Evolutionary conservation across 2,888 invertebrate genomes (phyloP).

Genomic region (Nematopogon swammerdamellus): DNA sequence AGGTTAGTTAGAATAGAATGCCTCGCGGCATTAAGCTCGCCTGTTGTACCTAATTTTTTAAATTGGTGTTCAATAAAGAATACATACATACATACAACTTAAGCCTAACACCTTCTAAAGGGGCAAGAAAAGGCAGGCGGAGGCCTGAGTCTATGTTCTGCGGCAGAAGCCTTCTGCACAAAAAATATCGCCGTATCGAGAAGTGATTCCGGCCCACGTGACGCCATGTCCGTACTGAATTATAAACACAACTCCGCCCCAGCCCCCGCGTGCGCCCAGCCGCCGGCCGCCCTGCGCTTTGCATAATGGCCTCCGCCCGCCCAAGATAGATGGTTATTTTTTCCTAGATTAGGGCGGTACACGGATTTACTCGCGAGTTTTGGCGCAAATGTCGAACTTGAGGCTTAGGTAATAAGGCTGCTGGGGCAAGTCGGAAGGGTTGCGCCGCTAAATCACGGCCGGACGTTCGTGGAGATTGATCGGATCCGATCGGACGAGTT

Average conservation of each 20-base stretch:
- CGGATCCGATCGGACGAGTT: background rate
- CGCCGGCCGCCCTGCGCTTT: background rate
- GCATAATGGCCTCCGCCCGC: background rate
- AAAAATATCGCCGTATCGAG: background rate
- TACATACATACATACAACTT: no score
- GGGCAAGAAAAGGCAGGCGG: no score
- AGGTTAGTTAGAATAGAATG: no score
- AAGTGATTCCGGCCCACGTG: background rate
- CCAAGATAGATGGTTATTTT: background rate
- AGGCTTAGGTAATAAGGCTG: background rate
- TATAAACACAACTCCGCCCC: background rate
- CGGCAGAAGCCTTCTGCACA: no score
- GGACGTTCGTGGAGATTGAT: background rate
- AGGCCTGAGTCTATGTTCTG: no score
- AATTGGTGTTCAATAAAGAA: no score
- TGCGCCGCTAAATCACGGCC: background rate
- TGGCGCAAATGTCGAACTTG: no score
- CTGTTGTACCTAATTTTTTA: no score
- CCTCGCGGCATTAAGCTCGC: no score
- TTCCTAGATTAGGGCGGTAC: background rate
- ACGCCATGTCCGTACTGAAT: background rate
- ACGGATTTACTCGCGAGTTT: background rate
- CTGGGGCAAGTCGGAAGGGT: background rate
- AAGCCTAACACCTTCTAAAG: no score
- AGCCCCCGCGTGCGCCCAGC: background rate